A percentile compares a stretch with the other conserved stretches of the same genome.
Evolutionary conservation across 2,888 invertebrate species (phyloP).

Genomic region (Drosophila ezoana): DNA sequence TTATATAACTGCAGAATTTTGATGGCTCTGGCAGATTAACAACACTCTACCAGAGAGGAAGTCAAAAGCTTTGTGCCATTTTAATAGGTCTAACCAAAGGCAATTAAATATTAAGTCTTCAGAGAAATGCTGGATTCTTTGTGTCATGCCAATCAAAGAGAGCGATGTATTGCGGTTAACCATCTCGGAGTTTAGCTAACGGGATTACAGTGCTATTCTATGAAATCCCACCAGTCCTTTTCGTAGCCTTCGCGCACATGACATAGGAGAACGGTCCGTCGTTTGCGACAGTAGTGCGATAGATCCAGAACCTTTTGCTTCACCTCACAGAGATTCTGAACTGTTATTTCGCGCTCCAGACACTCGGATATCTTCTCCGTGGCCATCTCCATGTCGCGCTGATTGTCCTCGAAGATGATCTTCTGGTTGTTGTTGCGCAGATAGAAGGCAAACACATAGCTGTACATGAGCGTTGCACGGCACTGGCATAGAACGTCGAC

Average conservation of each 20-base stretch:
- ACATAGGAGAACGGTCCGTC: conserved; percentile 96
- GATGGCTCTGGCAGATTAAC: conserved; percentile 36
- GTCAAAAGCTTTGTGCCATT: conserved; percentile 43
- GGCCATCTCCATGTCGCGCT: conserved; percentile 98
- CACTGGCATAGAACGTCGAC: conserved; percentile 98
- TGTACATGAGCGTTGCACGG: conserved; percentile 99
- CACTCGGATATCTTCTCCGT: conserved; percentile 99
- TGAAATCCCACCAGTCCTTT: conserved; percentile 98
- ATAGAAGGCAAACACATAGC: conserved; percentile 99
- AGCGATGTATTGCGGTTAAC: conserved; percentile 9
- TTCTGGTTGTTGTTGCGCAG: conserved; percentile 99
- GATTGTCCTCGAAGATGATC: conserved; percentile 99
- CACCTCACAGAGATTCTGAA: conserved; percentile 97
- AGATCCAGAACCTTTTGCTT: conserved; percentile 99
- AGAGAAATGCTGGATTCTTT: conserved; percentile 41
- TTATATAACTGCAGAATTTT: conserved; percentile 56
- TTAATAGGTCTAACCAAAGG: conserved; percentile 40
- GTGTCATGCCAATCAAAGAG: conserved; percentile 11
- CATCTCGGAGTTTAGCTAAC: conserved; percentile 4
- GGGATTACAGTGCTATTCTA: conserved; percentile 85
- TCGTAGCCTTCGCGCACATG: conserved; percentile 99
- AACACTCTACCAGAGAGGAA: conserved; percentile 34
- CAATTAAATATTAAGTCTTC: conserved; percentile 54
- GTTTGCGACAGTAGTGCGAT: conserved; percentile 97
- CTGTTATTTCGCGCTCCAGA: conserved; percentile 98